phyloP scores from a whole-genome alignment of 2,888 invertebrate species.

The Neoitamus cyanurus region DNA sequence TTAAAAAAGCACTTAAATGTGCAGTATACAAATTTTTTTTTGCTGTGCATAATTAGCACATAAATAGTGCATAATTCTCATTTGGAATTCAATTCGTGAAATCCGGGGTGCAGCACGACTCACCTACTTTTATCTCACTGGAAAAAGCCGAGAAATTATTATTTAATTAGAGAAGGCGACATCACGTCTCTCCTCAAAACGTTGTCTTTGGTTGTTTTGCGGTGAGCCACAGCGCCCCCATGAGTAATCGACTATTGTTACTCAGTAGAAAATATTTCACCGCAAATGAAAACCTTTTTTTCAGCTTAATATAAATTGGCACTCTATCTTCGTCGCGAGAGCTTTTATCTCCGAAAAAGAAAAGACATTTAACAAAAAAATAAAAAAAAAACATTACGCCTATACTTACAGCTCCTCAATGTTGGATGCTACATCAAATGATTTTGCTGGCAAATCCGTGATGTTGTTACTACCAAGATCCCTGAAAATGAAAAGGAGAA shows the following conservation, averaged over 20 bases:
- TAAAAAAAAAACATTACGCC: conserved; percentile 5
- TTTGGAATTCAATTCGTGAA: too few relatives aligned
- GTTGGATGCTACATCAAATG: conserved; percentile 74
- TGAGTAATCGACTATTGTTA: neutral
- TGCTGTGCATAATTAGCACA: too few relatives aligned
- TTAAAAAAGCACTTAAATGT: too few relatives aligned
- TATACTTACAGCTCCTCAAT: conserved; percentile 81
- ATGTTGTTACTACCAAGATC: conserved; percentile 86
- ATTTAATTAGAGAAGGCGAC: neutral
- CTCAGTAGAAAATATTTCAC: neutral
- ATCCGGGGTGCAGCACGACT: too few relatives aligned
- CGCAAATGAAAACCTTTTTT: neutral
- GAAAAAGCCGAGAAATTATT: neutral
- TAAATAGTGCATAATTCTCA: too few relatives aligned
- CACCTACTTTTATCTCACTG: too few relatives aligned
- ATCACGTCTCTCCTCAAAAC: neutral
- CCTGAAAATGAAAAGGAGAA: conserved; percentile 67
- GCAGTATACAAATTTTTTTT: too few relatives aligned
- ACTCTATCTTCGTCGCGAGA: neutral
- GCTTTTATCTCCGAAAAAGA: neutral
- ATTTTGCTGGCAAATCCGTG: conserved; percentile 76
- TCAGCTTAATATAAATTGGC: neutral
- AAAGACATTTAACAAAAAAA: neutral
- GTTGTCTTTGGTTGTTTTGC: neutral
- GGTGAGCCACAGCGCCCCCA: neutral